Evolutionary conservation across 1,140 invertebrate genomes (phyloP).

Genomic region (Sitophilus oryzae): DNA sequence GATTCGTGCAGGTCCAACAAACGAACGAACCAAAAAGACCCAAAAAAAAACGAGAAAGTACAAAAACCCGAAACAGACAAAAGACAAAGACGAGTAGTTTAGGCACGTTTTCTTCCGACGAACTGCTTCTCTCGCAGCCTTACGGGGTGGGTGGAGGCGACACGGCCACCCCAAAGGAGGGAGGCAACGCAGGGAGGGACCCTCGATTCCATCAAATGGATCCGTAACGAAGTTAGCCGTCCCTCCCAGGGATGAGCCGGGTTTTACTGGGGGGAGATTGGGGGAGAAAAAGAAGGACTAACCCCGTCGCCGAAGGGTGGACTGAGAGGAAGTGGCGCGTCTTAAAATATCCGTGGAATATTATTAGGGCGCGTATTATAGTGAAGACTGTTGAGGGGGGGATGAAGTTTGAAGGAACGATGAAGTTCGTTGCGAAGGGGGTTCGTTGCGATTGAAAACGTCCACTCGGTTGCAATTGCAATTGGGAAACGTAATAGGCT

Average conservation of each 20-base stretch:
- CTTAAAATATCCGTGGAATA: background rate
- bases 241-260: background rate
- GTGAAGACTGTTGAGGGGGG: too few species aligned
- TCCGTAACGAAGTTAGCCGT: background rate
- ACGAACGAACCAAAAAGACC: too few species aligned
- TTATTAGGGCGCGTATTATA: background rate
- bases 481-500: too few species aligned
- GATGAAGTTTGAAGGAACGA: too few species aligned
- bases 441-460: too few species aligned
- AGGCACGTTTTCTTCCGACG: background rate
- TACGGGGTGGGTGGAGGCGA: background rate
- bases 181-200: background rate
- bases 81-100: background rate
- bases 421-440: too few species aligned
- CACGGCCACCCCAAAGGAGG: background rate
- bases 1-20: too few species aligned
- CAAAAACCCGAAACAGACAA: background rate
- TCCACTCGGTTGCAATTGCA: too few species aligned
- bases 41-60: too few species aligned
- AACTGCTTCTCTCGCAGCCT: background rate
- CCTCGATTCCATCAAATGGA: background rate
- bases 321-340: background rate
- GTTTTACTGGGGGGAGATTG: background rate
- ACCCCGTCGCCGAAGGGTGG: background rate
- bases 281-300: background rate